Conservation (phyloP, 2,888 invertebrate genomes). For the Ormyrus labotus region DNA sequence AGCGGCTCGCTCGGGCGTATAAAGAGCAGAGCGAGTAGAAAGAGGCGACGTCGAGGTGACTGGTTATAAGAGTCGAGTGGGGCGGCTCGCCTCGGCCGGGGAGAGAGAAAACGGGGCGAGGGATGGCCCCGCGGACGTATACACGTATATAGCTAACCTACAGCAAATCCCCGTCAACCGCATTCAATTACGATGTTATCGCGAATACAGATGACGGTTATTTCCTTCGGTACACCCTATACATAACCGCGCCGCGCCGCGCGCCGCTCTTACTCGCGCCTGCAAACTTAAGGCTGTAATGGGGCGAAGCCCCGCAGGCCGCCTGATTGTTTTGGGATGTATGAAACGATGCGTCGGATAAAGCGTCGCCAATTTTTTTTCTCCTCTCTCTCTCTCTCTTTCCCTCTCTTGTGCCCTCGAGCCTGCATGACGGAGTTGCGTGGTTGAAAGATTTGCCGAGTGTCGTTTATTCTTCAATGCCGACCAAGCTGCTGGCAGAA, state of each 20-base stretch:
- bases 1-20: background rate
- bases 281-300: conserved; percentile 66
- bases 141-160: conserved; percentile 58
- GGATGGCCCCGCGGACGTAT: conserved; percentile 22
- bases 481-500: too few species aligned
- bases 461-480: too few species aligned
- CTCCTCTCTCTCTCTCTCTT: conserved; percentile 21
- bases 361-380: conserved; percentile 66
- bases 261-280: conserved; percentile 57
- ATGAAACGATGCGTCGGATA: conserved; percentile 68
- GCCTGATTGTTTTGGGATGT: conserved; percentile 75
- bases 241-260: conserved; percentile 67
- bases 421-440: too few species aligned
- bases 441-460: too few species aligned
- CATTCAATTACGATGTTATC: conserved; percentile 77
- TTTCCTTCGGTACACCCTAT: conserved; percentile 76
- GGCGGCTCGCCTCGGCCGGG: conserved; percentile 13
- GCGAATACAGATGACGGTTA: conserved; percentile 77
- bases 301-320: conserved; percentile 59
- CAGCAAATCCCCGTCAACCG: conserved; percentile 76
- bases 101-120: conserved; percentile 54
- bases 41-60: conserved; percentile 13
- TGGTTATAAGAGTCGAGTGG: conserved; percentile 17
- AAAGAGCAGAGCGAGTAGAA: background rate
- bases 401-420: too few species aligned